Evolutionary conservation across 2,113 vertebrate species (phyloP).

Genomic region (Heterotilapia buettikoferi): DNA sequence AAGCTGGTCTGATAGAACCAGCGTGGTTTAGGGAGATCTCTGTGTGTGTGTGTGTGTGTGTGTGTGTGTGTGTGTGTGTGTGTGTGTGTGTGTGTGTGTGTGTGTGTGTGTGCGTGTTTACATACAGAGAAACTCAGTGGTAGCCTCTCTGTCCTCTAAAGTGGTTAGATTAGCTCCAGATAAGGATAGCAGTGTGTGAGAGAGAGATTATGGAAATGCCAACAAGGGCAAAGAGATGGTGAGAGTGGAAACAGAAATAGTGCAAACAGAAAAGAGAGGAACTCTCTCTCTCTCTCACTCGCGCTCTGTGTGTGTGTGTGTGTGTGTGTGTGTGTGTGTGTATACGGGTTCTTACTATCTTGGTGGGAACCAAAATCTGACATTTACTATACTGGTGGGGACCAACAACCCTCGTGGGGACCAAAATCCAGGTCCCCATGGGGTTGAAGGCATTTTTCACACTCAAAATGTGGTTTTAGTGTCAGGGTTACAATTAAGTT

Average conservation of each 20-base stretch:
- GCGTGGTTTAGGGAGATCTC: no score
- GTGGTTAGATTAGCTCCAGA: neutral
- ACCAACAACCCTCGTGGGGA: no score
- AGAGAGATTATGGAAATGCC: neutral
- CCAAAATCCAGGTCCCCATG: no score
- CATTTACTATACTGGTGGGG: no score
- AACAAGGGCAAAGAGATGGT: neutral
- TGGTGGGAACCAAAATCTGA: no score
- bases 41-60: neutral
- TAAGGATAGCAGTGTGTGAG: neutral
- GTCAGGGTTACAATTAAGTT: no score
- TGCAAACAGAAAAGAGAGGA: neutral
- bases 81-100: neutral
- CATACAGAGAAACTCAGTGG: neutral
- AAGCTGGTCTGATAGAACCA: no score
- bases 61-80: neutral
- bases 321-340: neutral
- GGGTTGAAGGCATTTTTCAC: no score
- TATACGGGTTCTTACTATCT: neutral
- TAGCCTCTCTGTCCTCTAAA: neutral
- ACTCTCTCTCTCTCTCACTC: neutral
- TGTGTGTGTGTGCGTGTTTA: neutral
- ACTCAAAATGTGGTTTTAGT: no score
- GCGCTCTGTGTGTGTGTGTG: neutral
- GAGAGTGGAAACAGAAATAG: neutral